Evolutionary conservation across 2,797 vertebrate species (phyloP).

Genomic region (Melanotaenia trifasciata): DNA sequence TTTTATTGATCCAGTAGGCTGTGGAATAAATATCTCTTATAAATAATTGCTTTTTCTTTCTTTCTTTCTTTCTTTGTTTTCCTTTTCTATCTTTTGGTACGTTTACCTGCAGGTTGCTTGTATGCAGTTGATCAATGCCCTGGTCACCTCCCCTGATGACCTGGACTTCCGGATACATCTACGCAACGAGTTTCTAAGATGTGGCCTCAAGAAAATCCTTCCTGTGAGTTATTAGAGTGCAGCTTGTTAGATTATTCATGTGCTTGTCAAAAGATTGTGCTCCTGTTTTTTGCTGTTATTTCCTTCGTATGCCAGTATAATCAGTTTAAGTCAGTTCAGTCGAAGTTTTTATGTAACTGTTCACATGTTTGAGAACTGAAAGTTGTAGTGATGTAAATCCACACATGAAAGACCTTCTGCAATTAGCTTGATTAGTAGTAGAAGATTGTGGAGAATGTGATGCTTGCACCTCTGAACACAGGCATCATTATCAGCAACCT

Average conservation of each 20-base stretch:
- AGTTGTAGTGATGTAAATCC: constrained; percentile 1
- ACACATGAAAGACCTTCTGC: background rate
- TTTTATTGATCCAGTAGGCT: background rate
- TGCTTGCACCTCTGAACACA: constrained; percentile 43
- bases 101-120: constrained; percentile 88
- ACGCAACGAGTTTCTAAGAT: constrained; percentile 95
- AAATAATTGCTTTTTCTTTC: background rate
- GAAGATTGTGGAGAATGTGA: constrained; percentile 26
- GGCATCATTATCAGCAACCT: constrained; percentile 65
- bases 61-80: constrained; percentile 4
- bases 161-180: constrained; percentile 99
- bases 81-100: constrained; percentile 1
- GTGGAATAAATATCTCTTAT: background rate
- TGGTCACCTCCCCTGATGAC: constrained; percentile 96
- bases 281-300: background rate
- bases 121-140: constrained; percentile 98
- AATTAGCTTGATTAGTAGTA: constrained; percentile 13
- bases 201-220: constrained; percentile 93
- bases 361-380: constrained; percentile 1
- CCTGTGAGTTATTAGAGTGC: constrained; percentile 87
- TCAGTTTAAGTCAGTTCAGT: background rate
- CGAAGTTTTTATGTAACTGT: background rate
- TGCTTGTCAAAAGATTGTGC: background rate
- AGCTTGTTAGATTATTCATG: background rate
- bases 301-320: background rate